These are phyloP conservation scores for Colinus virginianus DNA, from an alignment of 2,113 vertebrate genomes.

Conservation along the genomic window DNA sequence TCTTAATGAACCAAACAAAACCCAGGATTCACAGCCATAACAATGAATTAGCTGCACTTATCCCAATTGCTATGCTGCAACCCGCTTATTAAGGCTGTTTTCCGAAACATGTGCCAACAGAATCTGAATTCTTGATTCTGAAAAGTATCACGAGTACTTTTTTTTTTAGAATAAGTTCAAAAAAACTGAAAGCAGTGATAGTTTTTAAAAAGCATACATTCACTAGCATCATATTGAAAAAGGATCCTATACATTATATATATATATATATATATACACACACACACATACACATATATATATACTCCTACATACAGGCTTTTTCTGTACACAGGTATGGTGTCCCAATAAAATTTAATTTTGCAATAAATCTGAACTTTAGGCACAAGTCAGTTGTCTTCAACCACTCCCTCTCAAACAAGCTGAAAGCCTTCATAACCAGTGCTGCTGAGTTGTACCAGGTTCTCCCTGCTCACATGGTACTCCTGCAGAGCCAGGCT, in stretches of 20 bases:
- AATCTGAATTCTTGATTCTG: not conserved
- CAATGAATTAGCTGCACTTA: not conserved
- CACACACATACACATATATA: no score
- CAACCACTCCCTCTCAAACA: not conserved
- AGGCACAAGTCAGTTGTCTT: not conserved
- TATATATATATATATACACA: no score
- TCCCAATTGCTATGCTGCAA: not conserved
- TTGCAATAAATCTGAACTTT: not conserved
- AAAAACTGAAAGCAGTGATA: not conserved
- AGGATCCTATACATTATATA: not conserved
- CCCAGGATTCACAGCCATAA: not conserved
- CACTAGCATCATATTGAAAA: not conserved
- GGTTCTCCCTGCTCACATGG: conserved; percentile 51
- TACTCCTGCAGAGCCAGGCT: not conserved
- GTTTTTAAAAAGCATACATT: not conserved
- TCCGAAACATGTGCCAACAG: not conserved
- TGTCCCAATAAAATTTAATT: not conserved
- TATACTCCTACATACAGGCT: not conserved
- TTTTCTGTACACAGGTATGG: not conserved
- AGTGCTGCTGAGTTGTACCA: accelerated
- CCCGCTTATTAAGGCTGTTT: not conserved
- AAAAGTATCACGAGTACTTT: not conserved
- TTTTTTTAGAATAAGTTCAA: not conserved
- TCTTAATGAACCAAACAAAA: not conserved
- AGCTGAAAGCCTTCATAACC: not conserved